Base-by-base conservation (phyloP, 1,140 invertebrate species). In the Anoplolepis gracilipes region DNA sequence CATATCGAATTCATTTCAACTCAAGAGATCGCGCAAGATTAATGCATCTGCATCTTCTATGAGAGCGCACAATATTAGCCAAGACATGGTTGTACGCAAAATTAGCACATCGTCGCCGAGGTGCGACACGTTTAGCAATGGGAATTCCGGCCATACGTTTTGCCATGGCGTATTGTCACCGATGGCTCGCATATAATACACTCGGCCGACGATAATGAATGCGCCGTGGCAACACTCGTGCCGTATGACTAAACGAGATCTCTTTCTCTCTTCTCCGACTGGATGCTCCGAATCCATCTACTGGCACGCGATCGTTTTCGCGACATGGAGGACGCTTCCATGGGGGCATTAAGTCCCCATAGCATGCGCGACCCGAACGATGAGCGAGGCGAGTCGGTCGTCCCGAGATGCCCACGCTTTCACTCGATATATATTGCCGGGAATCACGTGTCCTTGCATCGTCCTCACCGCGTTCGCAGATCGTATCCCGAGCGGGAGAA, bases 221-320 rank as follows among this genome's bases (percentile, higher is more conserved):
- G 87, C 81, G 46, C 73, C 67, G 64, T 65, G 59, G 75, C 64
- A 36, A 36, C 82, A 85, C 82, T 78, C 64, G 76, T 73, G 79
- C 33, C 46, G 42, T 25, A 39, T 69, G 72, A 86, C 90, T 79
- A 86, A 90, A 78, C 85, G 87, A 85, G 87, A 87, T 82, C 84
- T 87, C 79, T 86, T 33, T 61, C 25, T 76, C 55, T 36, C 64
- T 53, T 46, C 76, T 64, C 49, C 70, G n/a, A n/a, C 13, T 7
- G 64, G 49, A 69, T 46, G 75, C 67, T 79, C 75, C 33, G 76
- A 79, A 91, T 91, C 77, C 84, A 67, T 64, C 53, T 5, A 61
- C 62, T 64, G 78, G 78, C 89, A 89, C 87, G 90, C 87, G 89
- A 89, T 91, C 89, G 42, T 90, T 90, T 88, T 81, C 85, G 76